Evolutionary conservation across 2,888 invertebrate genomes (phyloP).

Genomic region (Theristus sp.): DNA sequence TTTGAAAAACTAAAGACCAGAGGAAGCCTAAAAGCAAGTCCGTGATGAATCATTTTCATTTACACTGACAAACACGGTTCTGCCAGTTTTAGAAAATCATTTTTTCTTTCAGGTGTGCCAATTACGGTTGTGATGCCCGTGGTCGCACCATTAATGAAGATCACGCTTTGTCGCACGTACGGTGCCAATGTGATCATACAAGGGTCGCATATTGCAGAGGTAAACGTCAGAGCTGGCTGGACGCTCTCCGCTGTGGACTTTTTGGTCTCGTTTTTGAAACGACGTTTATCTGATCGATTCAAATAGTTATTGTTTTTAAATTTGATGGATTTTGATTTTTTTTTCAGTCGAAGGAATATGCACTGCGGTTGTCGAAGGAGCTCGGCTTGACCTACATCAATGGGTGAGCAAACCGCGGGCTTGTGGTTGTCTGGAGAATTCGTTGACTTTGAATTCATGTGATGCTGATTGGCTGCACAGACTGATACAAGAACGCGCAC

Average conservation of each 20-base stretch:
- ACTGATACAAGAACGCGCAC: no score
- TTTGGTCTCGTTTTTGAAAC: no score
- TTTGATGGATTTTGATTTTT: neutral
- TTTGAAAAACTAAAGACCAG: no score
- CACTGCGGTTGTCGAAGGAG: conserved; percentile 54
- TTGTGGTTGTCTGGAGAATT: no score
- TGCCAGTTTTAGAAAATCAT: no score
- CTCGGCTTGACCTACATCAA: conserved; percentile 60
- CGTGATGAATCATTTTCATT: no score
- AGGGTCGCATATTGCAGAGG: conserved; percentile 37
- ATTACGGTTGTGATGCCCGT: conserved; percentile 84
- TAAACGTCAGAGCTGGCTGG: neutral
- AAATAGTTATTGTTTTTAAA: conserved; percentile 2
- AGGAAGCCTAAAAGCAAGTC: no score
- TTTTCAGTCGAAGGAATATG: conserved; percentile 49
- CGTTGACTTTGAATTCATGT: no score
- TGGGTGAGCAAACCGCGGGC: conserved; percentile 46
- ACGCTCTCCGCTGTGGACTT: no score
- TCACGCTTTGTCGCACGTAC: conserved; percentile 62
- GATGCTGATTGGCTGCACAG: no score
- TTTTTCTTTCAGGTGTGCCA: conserved; percentile 37
- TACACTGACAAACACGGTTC: no score
- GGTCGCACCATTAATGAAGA: conserved; percentile 85
- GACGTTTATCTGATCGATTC: no score
- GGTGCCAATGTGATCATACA: conserved; percentile 65